Conservation (phyloP, 2,113 vertebrate species). For the Platysternon megacephalum region DNA sequence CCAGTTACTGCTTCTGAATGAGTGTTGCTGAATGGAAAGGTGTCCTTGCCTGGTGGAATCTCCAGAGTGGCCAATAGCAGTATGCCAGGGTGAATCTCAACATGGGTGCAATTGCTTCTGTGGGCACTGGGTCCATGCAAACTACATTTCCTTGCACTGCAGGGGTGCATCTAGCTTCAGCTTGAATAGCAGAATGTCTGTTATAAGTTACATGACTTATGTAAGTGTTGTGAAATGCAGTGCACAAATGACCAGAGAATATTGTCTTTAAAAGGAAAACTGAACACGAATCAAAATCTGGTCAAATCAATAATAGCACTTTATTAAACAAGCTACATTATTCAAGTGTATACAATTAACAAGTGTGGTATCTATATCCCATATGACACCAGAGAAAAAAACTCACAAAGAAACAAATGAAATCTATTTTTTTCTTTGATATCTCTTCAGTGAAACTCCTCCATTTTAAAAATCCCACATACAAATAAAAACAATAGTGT, state of each 20-base stretch:
- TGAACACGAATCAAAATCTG: neutral
- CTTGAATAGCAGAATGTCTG: neutral
- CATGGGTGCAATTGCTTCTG: neutral
- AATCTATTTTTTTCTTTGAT: neutral
- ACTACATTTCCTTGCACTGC: neutral
- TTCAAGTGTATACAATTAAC: neutral
- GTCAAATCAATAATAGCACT: neutral
- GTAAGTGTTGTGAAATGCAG: neutral
- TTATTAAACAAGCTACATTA: neutral
- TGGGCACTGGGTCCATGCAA: neutral
- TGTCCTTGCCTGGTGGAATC: neutral
- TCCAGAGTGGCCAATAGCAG: neutral
- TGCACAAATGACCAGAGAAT: neutral
- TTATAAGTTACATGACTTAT: neutral
- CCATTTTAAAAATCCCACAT: neutral
- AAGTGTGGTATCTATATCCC: neutral
- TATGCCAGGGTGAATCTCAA: neutral
- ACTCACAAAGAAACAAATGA: neutral
- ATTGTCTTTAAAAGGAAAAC: neutral
- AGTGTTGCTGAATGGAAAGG: neutral
- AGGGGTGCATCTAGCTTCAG: neutral
- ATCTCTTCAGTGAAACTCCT: neutral
- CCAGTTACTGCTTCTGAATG: neutral
- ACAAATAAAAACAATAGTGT: neutral
- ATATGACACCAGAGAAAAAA: neutral